Conservation (phyloP, 2,797 vertebrate genomes). For the Pampus argenteus region DNA sequence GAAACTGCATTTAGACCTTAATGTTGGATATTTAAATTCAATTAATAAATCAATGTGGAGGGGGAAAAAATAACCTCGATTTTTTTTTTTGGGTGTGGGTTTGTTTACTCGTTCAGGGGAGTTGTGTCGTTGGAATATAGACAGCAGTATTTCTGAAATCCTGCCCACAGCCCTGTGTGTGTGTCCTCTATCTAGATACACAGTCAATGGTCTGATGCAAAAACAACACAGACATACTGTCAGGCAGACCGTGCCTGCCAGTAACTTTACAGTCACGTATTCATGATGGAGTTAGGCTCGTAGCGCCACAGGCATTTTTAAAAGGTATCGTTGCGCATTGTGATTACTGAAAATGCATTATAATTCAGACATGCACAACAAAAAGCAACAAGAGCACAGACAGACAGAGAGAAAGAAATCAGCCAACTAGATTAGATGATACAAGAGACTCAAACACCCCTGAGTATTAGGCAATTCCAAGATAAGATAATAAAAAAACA, state of each 20-base stretch:
- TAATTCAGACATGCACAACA: background rate
- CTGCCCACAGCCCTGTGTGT: too few species aligned
- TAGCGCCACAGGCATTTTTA: background rate
- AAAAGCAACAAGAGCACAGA: background rate
- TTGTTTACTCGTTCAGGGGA: too few species aligned
- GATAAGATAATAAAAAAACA: background rate
- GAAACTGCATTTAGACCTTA: too few species aligned
- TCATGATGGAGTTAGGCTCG: background rate
- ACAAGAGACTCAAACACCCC: conserved; percentile 11
- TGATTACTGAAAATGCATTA: background rate
- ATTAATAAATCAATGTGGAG: too few species aligned
- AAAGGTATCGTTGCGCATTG: background rate
- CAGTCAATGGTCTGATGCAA: too few species aligned
- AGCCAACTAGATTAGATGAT: background rate
- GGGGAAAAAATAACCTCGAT: too few species aligned
- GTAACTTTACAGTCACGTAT: background rate
- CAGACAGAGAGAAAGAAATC: background rate
- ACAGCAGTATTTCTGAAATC: too few species aligned
- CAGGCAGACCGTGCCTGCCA: background rate
- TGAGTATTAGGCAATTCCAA: background rate
- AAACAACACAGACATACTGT: too few species aligned
- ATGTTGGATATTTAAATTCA: too few species aligned
- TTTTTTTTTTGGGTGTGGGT: too few species aligned
- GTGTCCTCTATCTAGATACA: too few species aligned
- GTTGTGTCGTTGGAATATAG: too few species aligned